These are phyloP conservation scores for Ctena decussata DNA, from an alignment of 2,888 invertebrate species.

Conservation along the genomic window DNA sequence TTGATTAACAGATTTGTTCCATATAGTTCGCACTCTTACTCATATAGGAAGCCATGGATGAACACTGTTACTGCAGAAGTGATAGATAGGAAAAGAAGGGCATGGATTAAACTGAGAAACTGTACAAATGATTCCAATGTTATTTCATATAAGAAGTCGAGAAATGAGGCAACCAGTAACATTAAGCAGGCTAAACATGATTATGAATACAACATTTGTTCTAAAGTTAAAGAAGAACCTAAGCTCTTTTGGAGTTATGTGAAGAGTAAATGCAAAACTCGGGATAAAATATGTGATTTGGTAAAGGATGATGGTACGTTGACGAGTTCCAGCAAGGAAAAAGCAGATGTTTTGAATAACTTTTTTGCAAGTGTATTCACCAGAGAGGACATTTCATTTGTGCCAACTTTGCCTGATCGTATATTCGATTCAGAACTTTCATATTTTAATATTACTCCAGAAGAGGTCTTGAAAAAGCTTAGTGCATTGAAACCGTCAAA, in stretches of 20 bases:
- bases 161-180: neutral
- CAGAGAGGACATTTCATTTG: neutral
- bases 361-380: conserved; percentile 15
- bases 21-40: too few species aligned
- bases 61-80: too few species aligned
- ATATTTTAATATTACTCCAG: neutral
- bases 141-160: neutral
- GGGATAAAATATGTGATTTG: conserved; percentile 14
- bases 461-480: neutral
- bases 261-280: conserved; percentile 1
- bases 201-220: neutral
- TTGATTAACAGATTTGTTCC: too few species aligned
- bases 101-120: too few species aligned
- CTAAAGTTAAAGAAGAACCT: neutral
- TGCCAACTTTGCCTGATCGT: neutral
- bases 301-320: conserved; percentile 2
- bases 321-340: neutral
- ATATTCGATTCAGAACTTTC: neutral
- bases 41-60: too few species aligned
- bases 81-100: too few species aligned
- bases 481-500: neutral
- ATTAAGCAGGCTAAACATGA: neutral
- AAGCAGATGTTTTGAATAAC: conserved; percentile 10
- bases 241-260: conserved; percentile 11
- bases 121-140: neutral